These are phyloP conservation scores for Eubasilissa regina DNA, from an alignment of 1,140 invertebrate species.

Conservation along the genomic window DNA sequence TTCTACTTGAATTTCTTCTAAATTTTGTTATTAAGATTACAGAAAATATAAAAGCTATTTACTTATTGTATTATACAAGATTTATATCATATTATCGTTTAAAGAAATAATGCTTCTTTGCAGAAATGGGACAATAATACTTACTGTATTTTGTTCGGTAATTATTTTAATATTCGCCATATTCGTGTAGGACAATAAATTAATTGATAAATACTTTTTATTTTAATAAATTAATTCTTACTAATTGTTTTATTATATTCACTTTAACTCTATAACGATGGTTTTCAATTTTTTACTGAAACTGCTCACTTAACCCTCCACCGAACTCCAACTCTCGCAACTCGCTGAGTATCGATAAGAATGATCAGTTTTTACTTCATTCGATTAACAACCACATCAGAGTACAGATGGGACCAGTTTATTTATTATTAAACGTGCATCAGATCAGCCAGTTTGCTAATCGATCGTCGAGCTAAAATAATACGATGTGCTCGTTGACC, in stretches of 20 bases:
- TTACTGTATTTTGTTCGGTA: not conserved
- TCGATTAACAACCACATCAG: too few relatives aligned
- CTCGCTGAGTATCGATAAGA: not conserved
- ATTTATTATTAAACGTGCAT: too few relatives aligned
- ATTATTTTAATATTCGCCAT: slow-evolving; percentile 15
- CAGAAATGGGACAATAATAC: not conserved
- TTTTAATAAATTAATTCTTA: not conserved
- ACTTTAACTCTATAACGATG: too few relatives aligned
- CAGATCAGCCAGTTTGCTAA: too few relatives aligned
- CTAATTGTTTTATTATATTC: not conserved
- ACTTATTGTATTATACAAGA: not conserved
- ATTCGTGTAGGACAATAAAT: slow-evolving; percentile 16
- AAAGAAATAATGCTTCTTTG: not conserved
- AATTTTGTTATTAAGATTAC: not conserved
- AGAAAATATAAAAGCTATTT: not conserved
- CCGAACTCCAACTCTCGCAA: not conserved
- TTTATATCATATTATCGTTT: not conserved
- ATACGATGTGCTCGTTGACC: too few relatives aligned
- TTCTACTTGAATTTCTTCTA: not conserved
- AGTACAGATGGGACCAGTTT: too few relatives aligned
- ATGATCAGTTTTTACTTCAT: not conserved
- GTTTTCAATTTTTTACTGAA: not conserved
- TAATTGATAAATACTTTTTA: slow-evolving; percentile 14
- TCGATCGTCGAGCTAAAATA: too few relatives aligned
- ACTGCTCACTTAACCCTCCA: not conserved